Evolutionary conservation across 2,888 invertebrate genomes (phyloP), one percentile per base, ranked within the genome.

Genomic region (Drosophila histrio): DNA sequence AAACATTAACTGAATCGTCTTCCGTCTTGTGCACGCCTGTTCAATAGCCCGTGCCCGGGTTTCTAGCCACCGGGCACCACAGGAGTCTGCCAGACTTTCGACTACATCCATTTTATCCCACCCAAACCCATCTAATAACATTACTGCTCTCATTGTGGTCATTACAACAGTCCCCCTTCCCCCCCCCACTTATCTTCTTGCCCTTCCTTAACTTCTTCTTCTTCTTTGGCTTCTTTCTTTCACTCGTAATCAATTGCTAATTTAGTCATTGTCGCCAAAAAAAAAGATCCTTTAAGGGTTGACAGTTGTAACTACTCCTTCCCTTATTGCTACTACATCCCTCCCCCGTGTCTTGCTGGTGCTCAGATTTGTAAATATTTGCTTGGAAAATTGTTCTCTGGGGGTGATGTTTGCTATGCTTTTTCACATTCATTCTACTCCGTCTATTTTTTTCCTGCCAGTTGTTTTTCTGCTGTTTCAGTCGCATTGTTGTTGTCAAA

Each of bases 1-100:
- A 87, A 87, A 85, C 87, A 85, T 85, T 87, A 87, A 85, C 87
- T 85, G 76, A 77, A 81, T 78, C 85, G 79, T 73, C 86, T 85
- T 85, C 85, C 87, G 84, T 41, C 32, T 32, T 63, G 66, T 65
- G 84, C 79, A 86, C 86, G 81, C 81, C 81, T 79, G 86, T 36
- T 81, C 81, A 81, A 81, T 81, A 86, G 65, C 77, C 81, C 81
- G 74, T 85, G 79, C 54, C 46, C 21, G 13, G 46, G 38, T 19
- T 56, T 11, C n/a, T 13, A 8, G 5, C 44, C 46, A 43, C 9
- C 36, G 21, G 54, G 50, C 86, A 70, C 86, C 69, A 17, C 81
- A 77, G 83, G 65, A 82, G 71, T 66, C n/a, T 60, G 36, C n/a
- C n/a, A 13, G 19, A 19, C 24, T 26, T 24, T n/a, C n/a, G n/a